Conservation (phyloP, 2,113 vertebrate species). For the Hippocampus comes region DNA sequence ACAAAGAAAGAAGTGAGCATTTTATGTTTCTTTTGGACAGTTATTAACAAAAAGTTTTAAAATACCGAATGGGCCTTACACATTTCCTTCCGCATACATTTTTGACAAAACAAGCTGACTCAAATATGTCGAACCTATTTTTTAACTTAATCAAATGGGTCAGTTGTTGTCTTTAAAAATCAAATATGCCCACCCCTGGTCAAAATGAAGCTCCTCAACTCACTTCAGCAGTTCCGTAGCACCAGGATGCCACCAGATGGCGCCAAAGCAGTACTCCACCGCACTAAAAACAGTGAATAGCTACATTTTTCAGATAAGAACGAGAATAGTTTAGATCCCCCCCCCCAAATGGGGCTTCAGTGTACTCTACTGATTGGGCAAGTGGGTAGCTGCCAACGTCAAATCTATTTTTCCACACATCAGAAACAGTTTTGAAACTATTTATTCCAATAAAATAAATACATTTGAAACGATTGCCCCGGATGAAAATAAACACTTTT, state of each 20-base stretch:
- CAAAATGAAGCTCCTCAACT: background rate
- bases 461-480: constrained; percentile 59
- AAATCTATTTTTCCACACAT: constrained; percentile 46
- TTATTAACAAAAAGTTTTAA: background rate
- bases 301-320: background rate
- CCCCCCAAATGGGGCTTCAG: background rate
- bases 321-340: background rate
- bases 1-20: background rate
- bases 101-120: too few species aligned
- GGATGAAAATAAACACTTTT: too few species aligned
- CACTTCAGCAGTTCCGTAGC: background rate
- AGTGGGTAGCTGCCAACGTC: constrained; percentile 11
- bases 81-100: too few species aligned
- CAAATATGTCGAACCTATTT: too few species aligned
- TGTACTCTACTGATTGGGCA: background rate
- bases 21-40: background rate
- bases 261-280: background rate
- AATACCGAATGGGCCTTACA: too few species aligned
- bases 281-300: background rate
- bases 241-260: background rate
- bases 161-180: too few species aligned
- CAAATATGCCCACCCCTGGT: too few species aligned
- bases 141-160: too few species aligned
- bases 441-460: constrained; percentile 79
- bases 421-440: constrained; percentile 65